Percentiles rank a stretch among this genome's conserved stretches.
phyloP scores from a whole-genome alignment of 2,888 invertebrate species.

The Synergus japonicus region DNA sequence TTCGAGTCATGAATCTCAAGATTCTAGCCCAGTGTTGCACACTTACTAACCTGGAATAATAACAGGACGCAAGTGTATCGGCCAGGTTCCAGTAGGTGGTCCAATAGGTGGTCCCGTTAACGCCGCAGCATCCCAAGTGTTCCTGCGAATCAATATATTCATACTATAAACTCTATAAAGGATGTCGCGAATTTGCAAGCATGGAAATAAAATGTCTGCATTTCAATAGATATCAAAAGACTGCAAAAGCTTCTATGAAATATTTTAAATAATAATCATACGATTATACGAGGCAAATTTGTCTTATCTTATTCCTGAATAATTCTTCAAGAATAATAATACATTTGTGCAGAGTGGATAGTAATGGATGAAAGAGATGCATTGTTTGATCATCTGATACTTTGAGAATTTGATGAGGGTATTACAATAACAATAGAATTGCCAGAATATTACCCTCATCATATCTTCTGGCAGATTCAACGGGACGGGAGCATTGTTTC shows the following conservation, averaged over 20 bases:
- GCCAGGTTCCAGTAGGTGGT: slow-evolving; percentile 5
- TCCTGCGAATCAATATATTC: slow-evolving; percentile 32
- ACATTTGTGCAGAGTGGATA: not conserved
- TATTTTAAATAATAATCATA: not conserved
- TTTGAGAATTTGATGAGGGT: slow-evolving; percentile 13
- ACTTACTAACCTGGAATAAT: slow-evolving; percentile 8
- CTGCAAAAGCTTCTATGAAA: not conserved
- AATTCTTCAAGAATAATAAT: not conserved
- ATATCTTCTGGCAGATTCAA: not conserved
- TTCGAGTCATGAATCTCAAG: not conserved
- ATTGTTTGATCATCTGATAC: not conserved
- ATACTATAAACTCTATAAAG: not conserved
- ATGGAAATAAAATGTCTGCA: not conserved
- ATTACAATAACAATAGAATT: not conserved
- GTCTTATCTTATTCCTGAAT: not conserved
- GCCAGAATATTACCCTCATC: slow-evolving; percentile 6
- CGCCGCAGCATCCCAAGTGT: slow-evolving; percentile 3
- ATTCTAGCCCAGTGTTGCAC: slow-evolving; percentile 2
- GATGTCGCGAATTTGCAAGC: not conserved
- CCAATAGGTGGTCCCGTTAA: slow-evolving; percentile 21
- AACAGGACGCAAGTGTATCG: not conserved
- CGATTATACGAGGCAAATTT: not conserved
- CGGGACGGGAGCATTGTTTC: not conserved
- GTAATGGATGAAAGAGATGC: slow-evolving; percentile 13
- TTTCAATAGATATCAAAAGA: no score